A percentile compares a stretch with the other conserved stretches of the same genome.
These are phyloP conservation scores for Bufo bufo DNA, from an alignment of 2,113 vertebrate species.

Conservation along the genomic window DNA sequence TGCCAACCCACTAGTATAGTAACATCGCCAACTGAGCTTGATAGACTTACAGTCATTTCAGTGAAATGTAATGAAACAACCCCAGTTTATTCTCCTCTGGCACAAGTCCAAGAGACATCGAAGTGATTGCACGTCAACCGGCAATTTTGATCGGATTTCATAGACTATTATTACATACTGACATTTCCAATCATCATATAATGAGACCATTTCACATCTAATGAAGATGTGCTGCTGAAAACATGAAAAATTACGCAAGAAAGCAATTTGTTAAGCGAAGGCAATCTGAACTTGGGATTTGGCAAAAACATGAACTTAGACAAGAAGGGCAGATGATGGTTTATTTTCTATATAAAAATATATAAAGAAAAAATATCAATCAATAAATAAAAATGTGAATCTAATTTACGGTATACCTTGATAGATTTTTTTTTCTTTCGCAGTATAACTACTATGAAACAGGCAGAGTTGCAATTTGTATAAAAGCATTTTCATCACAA, in stretches of 20 bases:
- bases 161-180: constrained; percentile 49
- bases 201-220: constrained; percentile 52
- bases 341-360: neutral
- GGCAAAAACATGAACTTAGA: neutral
- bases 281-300: neutral
- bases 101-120: constrained; percentile 24
- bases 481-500: neutral
- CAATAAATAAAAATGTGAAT: neutral
- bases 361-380: neutral
- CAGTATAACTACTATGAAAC: neutral
- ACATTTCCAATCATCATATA: constrained; percentile 57
- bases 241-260: constrained; percentile 46
- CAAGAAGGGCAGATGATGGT: neutral
- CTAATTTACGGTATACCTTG: neutral
- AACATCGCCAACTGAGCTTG: constrained; percentile 5
- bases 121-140: constrained; percentile 45
- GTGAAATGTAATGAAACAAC: constrained; percentile 38
- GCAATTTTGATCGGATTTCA: constrained; percentile 48
- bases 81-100: constrained; percentile 17
- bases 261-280: constrained; percentile 37
- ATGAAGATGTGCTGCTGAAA: constrained; percentile 46
- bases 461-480: neutral
- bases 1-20: neutral
- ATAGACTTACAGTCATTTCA: constrained; percentile 44
- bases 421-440: constrained; percentile 17